Evolutionary conservation across 2,113 vertebrate species (phyloP).

Genomic region (Labeo catla): DNA sequence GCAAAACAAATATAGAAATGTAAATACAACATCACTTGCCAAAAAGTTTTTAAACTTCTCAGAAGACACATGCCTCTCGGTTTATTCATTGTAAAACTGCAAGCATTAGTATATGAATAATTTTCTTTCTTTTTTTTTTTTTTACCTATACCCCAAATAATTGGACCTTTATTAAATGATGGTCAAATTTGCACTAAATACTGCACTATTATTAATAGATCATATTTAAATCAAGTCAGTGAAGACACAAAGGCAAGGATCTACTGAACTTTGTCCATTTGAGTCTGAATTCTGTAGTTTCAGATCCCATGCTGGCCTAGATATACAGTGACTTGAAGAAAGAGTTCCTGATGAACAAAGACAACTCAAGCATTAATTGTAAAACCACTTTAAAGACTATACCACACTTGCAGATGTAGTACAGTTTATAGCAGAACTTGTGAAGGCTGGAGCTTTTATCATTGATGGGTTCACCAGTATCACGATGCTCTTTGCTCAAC

Average conservation of each 20-base stretch:
- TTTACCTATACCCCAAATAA: too few species aligned
- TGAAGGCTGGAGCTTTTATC: constrained; percentile 91
- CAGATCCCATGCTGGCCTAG: background rate
- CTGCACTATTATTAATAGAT: background rate
- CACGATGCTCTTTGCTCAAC: constrained; percentile 86
- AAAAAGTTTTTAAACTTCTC: too few species aligned
- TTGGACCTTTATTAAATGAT: too few species aligned
- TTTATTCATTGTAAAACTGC: too few species aligned
- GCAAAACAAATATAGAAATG: constrained; percentile 58
- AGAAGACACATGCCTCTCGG: too few species aligned
- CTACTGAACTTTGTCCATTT: background rate
- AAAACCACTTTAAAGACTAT: background rate
- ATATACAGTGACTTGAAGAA: background rate
- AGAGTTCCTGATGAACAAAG: background rate
- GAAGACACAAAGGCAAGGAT: background rate
- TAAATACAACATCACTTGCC: too few species aligned
- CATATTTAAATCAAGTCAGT: background rate
- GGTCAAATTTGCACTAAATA: too few species aligned
- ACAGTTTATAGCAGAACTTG: constrained; percentile 94
- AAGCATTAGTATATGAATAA: background rate
- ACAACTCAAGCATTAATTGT: background rate
- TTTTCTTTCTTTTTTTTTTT: too few species aligned
- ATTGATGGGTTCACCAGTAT: constrained; percentile 87
- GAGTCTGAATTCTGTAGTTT: background rate
- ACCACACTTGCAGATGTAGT: constrained; percentile 86